Evolutionary conservation across 2,888 invertebrate genomes (phyloP), one percentile per base, ranked within the genome.

Genomic region (Dyspetes luteomarginatus): DNA sequence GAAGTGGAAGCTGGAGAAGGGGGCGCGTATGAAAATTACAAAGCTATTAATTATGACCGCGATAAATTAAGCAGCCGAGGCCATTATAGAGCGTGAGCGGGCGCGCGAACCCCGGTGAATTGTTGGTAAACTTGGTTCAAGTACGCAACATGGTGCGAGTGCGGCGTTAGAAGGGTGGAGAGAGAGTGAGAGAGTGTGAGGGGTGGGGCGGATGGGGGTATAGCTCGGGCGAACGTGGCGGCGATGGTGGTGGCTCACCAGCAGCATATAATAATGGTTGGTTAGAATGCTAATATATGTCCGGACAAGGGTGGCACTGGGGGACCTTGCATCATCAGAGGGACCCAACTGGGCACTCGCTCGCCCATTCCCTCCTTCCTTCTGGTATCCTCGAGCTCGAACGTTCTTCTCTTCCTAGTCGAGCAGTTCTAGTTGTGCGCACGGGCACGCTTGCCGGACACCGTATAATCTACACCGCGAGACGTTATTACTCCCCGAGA

Each of bases 221-320:
- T 86, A 85, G 87, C 87, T 88, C 87, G 90, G 89, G 88, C 88
- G 89, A 90, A 88, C 90, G 89, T 80, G 82, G 73, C 88, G 88
- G 89, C 89, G 89, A 89, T 88, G 89, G 90, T 81, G 82, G 83
- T 88, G 89, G 90, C 90, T 90, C 91, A 90, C 89, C 90, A 88
- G 89, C 89, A 88, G 89, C 89, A 91, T 90, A 92, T 91, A 92
- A 92, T 92, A 92, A 92, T 90, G 90, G 90, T 89, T 87, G 89
- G 90, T 91, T 91, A 91, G 91, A 92, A 92, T 91, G 91, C 90
- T 91, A 91, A 91, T 92, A 92, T 92, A 92, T 92, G 91, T 91
- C 90, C 90, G 88, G 88, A 87, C 88, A 87, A 88, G 90, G 89
- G 86, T 86, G 87, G 88, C 90, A 90, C 91, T 89, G 89, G 87